Evolutionary conservation across 2,797 vertebrate genomes (phyloP).

Genomic region (Simalia tracyae): DNA sequence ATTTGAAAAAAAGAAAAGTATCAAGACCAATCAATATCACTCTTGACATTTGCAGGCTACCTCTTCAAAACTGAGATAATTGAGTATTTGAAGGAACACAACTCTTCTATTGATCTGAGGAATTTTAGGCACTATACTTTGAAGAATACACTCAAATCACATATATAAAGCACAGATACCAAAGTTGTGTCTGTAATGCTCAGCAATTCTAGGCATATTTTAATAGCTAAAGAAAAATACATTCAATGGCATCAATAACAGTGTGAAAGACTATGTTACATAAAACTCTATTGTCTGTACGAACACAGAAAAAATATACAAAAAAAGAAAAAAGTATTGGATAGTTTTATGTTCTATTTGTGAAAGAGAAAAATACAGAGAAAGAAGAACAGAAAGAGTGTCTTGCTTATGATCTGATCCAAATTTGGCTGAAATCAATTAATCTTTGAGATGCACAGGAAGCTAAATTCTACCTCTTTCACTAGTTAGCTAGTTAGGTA

Average conservation of each 20-base stretch:
- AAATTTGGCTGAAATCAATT: background rate
- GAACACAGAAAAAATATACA: background rate
- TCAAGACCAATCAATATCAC: slow-evolving; percentile 64
- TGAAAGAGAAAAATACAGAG: background rate
- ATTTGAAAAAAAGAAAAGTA: slow-evolving; percentile 63
- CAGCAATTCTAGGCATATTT: slow-evolving; percentile 55
- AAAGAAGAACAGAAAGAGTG: background rate
- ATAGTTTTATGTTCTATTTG: background rate
- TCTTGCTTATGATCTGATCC: background rate
- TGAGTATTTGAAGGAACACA: slow-evolving; percentile 66
- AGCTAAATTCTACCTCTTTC: background rate
- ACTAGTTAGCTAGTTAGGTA: background rate
- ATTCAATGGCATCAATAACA: slow-evolving; percentile 39
- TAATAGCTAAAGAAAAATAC: slow-evolving; percentile 43
- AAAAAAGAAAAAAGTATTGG: background rate
- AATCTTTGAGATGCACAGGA: background rate
- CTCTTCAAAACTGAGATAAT: slow-evolving; percentile 67
- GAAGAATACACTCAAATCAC: slow-evolving; percentile 48
- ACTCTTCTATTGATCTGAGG: slow-evolving; percentile 61
- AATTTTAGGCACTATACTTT: slow-evolving; percentile 54
- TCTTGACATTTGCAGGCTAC: slow-evolving; percentile 63
- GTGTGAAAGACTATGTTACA: slow-evolving; percentile 54
- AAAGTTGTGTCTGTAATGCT: slow-evolving; percentile 52
- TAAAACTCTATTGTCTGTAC: slow-evolving; percentile 47
- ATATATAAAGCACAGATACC: slow-evolving; percentile 37